Base-by-base conservation (phyloP, 2,888 invertebrate species). In the Rhogogaster chlorosoma region DNA sequence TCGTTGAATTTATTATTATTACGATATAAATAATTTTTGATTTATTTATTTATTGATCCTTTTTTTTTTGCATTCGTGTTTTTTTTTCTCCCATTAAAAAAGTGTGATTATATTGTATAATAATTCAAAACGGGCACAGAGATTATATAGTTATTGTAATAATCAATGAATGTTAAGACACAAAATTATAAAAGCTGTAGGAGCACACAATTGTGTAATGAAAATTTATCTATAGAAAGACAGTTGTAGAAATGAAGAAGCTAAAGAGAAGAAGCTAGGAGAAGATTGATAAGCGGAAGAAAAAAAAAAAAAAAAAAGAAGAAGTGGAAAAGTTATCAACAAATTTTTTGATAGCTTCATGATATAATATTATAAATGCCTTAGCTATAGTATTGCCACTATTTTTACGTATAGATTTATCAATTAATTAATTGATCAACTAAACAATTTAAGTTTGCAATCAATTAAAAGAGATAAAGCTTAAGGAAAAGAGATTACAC, bases 341-440 rank as follows among this genome's bases (percentile, higher is more conserved):
- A 22, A 32, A 70, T 67, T 32, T 67, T 67, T 12, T 32, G 38
- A 71, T 71, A 71, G 71, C 42, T 71, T 71, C 42, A 67, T 15
- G 29, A 53, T 53, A 53, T 53, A 61, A 61, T n/a, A 22, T n/a
- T 29, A 67, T 67, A 36, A 53, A 78, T 57, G 78, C 78, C 78
- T 78, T 78, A 57, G 78, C 53, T 29, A 78, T 78, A 78, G 78
- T 53, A 78, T 70, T 78, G 78, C 78, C 78, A 78, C 78, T 78
- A 78, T 78, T 78, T 78, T 78, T 78, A 78, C 78, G 78, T 57
- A 29, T 57, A 57, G n/a, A 53, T 32, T 38, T 5, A 38, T 10
- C 7, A 38, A 71, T 71, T 32, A n/a, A 32, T 77, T 1, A n/a
- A 32, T 77, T n/a, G 9, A 53, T 53, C 9, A 32, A 32, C 15